These are phyloP conservation scores for Alloplasta piceator DNA, from an alignment of 2,888 invertebrate species.

Conservation along the genomic window DNA sequence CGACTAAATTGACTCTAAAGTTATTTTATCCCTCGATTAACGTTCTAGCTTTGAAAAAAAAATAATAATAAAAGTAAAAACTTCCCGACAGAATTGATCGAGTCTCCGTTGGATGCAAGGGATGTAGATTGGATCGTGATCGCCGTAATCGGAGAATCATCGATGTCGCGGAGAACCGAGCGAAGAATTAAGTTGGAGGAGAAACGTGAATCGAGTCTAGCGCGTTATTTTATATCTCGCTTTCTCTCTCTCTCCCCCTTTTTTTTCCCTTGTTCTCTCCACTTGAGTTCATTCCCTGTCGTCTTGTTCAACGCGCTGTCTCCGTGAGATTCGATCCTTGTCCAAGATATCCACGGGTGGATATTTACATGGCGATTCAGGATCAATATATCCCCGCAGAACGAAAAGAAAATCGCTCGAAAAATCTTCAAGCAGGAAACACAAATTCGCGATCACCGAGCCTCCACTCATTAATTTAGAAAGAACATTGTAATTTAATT, in stretches of 20 bases:
- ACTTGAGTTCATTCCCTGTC: neutral
- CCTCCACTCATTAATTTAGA: too few species aligned
- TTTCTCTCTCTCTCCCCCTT: conserved; percentile 9
- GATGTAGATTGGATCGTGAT: conserved; percentile 52
- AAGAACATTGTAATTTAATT: too few species aligned
- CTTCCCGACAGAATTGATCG: conserved; percentile 34
- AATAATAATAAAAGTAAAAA: neutral
- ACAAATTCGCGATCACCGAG: neutral
- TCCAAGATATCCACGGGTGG: conserved; percentile 30
- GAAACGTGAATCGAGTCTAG: conserved; percentile 46
- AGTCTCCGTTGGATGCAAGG: conserved; percentile 23
- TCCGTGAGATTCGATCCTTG: conserved; percentile 51
- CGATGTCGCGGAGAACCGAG: conserved; percentile 40
- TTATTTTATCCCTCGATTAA: conserved; percentile 49
- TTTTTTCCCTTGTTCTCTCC: conserved; percentile 21
- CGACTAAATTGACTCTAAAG: conserved; percentile 43
- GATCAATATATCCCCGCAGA: conserved; percentile 16
- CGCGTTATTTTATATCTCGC: conserved; percentile 11
- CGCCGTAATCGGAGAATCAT: conserved; percentile 54
- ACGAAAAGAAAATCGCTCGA: neutral
- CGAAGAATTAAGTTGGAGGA: conserved; percentile 46
- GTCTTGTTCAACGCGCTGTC: conserved; percentile 37
- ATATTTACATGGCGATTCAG: conserved; percentile 45
- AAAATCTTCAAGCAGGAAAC: neutral
- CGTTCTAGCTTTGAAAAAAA: conserved; percentile 25